Conservation (phyloP, 2,888 invertebrate genomes). For the Tinea pellionella region DNA sequence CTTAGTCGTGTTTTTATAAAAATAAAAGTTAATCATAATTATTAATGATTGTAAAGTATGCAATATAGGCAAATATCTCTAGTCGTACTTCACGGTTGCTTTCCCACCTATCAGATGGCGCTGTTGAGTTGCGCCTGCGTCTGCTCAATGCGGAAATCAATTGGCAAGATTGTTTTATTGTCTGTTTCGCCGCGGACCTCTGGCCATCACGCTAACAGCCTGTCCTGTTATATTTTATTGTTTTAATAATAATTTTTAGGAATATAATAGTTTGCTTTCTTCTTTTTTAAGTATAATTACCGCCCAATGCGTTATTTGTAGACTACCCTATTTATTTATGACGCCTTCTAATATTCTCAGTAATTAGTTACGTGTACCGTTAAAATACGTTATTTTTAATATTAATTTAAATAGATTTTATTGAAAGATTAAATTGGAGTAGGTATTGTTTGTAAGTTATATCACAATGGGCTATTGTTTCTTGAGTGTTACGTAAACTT, state of each 20-base stretch:
- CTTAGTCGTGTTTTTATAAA: no score
- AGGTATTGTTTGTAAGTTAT: neutral
- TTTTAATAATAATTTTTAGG: neutral
- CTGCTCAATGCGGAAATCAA: constrained; percentile 15
- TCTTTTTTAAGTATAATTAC: neutral
- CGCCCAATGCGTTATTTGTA: no score
- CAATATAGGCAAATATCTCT: neutral
- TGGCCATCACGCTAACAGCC: constrained; percentile 35
- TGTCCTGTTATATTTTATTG: constrained; percentile 1
- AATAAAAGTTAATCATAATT: no score
- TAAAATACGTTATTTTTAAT: neutral
- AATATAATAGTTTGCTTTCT: neutral
- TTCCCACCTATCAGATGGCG: constrained; percentile 38
- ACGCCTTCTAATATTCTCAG: no score
- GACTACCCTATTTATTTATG: no score
- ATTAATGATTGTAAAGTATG: neutral
- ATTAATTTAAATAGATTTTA: neutral
- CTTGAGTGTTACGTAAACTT: neutral
- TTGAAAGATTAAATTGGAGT: neutral
- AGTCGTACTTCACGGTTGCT: constrained; percentile 38
- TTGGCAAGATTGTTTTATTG: constrained; percentile 27
- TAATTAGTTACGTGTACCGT: no score
- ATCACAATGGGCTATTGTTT: constrained; percentile 3
- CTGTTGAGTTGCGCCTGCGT: constrained; percentile 25
- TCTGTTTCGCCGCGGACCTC: constrained; percentile 29